These are phyloP conservation scores for Xyliphius kryptos DNA, from an alignment of 2,113 vertebrate genomes.

Conservation along the genomic window DNA sequence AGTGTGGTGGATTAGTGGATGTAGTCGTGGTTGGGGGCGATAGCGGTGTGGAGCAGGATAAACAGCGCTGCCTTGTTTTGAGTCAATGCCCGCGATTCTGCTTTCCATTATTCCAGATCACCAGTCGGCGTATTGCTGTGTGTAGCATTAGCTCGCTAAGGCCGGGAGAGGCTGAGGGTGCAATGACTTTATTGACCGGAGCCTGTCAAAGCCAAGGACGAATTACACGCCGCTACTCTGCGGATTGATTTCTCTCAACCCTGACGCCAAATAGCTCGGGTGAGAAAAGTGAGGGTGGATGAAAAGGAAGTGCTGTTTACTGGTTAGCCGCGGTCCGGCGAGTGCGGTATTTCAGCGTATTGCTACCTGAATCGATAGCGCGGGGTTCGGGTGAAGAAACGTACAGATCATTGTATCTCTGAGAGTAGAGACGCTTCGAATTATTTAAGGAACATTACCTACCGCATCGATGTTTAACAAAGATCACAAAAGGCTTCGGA, in stretches of 20 bases:
- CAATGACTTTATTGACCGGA: conserved; percentile 63
- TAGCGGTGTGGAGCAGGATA: conserved; percentile 9
- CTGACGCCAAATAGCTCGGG: conserved; percentile 9
- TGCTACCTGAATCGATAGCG: background rate
- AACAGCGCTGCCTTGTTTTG: conserved; percentile 38
- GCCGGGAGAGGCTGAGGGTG: conserved; percentile 41
- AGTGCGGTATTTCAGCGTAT: background rate
- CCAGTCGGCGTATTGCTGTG: conserved; percentile 57
- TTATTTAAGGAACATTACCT: background rate
- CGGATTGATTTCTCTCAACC: conserved; percentile 51
- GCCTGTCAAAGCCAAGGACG: conserved; percentile 59
- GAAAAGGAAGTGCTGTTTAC: conserved; percentile 15
- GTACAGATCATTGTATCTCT: background rate
- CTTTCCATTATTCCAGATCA: conserved; percentile 48
- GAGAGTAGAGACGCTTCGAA: background rate
- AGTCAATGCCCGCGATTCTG: conserved; percentile 46
- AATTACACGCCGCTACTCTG: conserved; percentile 53
- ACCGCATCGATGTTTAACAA: background rate
- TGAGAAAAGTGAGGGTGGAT: conserved; percentile 10
- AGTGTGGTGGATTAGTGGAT: no score
- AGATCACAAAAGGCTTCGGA: background rate
- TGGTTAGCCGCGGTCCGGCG: conserved; percentile 4
- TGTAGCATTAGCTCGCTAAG: conserved; percentile 52
- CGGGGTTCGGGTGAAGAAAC: background rate
- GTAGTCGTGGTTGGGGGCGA: no score